phyloP scores from a whole-genome alignment of 2,797 vertebrate species.

The Somateria mollissima region DNA sequence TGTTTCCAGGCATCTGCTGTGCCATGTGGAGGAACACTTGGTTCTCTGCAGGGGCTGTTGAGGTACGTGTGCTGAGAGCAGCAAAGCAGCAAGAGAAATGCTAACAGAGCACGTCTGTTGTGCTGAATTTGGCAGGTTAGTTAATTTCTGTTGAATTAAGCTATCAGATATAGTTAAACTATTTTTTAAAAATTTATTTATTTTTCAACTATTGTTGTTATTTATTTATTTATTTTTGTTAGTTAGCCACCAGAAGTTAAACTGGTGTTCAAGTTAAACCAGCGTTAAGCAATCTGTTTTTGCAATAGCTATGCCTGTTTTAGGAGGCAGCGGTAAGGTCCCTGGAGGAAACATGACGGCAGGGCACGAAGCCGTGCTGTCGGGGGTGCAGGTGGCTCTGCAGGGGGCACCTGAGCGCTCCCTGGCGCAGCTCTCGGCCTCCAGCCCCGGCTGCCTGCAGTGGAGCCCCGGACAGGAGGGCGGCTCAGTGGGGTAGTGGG shows the following conservation, averaged over 20 bases:
- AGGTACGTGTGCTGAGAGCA: background rate
- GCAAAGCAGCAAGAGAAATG: background rate
- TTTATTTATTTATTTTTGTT: background rate
- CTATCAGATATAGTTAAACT: rapidly evolving
- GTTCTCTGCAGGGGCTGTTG: background rate
- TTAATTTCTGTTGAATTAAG: background rate
- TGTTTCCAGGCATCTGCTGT: background rate
- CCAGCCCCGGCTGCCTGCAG: background rate
- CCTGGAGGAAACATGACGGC: background rate
- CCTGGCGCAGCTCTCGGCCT: background rate
- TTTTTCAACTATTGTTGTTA: background rate
- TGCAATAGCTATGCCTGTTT: background rate
- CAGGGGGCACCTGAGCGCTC: too few species aligned
- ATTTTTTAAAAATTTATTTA: background rate
- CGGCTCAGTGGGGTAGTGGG: rapidly evolving
- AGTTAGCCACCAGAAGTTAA: background rate
- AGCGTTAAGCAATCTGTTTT: background rate
- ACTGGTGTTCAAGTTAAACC: background rate
- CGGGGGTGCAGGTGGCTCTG: too few species aligned
- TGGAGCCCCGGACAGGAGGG: background rate
- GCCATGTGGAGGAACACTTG: rapidly evolving
- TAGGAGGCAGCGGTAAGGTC: background rate
- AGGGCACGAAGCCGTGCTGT: background rate
- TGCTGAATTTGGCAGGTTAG: background rate
- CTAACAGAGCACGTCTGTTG: rapidly evolving